These are phyloP conservation scores for Helogale parvula DNA, from an alignment of 2,113 vertebrate genomes.

Conservation along the genomic window DNA sequence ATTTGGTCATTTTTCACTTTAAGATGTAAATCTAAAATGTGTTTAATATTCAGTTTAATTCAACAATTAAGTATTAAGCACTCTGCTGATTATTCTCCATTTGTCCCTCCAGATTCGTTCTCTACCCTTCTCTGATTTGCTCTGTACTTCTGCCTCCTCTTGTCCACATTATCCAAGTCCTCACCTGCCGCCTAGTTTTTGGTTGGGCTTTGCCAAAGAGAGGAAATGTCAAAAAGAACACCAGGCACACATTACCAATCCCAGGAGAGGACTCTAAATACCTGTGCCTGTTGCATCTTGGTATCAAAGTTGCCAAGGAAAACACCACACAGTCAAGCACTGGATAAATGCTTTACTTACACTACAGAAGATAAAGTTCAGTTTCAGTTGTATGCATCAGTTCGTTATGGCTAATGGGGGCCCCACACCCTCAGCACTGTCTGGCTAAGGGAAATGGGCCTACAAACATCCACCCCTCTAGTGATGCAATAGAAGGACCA, in stretches of 20 bases:
- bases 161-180: not conserved
- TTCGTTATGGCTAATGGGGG: not conserved
- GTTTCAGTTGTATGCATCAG: not conserved
- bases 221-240: not conserved
- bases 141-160: not conserved
- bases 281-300: not conserved
- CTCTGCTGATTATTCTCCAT: not conserved
- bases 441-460: not conserved
- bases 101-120: not conserved
- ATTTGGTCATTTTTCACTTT: conserved; percentile 18
- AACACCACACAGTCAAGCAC: not conserved
- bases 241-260: not conserved
- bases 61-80: not conserved
- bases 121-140: not conserved
- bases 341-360: not conserved
- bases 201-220: not conserved
- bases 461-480: not conserved
- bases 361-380: not conserved
- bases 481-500: not conserved
- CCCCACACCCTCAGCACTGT: not conserved
- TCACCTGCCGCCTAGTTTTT: not conserved
- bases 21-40: conserved; percentile 8
- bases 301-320: not conserved
- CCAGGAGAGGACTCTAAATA: not conserved
- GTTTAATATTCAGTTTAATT: conserved; percentile 26